These are phyloP conservation scores for Adelosebastes latens DNA, from an alignment of 2,797 vertebrate genomes.

Conservation along the genomic window DNA sequence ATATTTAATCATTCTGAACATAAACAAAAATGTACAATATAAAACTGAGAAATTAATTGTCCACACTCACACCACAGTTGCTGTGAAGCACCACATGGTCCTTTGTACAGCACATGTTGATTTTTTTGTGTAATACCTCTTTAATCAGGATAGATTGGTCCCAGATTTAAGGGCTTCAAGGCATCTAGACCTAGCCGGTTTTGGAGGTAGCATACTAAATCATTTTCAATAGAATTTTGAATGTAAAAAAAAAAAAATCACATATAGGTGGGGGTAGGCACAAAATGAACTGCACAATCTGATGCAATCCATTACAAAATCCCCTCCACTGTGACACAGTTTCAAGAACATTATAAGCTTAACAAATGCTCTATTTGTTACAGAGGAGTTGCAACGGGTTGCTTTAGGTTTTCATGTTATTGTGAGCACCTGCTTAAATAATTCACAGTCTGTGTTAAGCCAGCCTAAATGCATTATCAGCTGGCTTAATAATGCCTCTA, in stretches of 20 bases:
- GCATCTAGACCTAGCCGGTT: conserved; percentile 4
- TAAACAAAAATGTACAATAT: conserved; percentile 33
- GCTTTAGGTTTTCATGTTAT: conserved; percentile 3
- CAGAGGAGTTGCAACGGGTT: neutral
- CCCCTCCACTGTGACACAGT: neutral
- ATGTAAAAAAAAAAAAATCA: conserved; percentile 17
- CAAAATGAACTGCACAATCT: conserved; percentile 2
- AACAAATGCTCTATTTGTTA: neutral
- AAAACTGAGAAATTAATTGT: conserved; percentile 9
- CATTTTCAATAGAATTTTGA: conserved; percentile 14
- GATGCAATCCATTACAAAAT: neutral
- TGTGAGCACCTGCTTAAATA: conserved; percentile 29
- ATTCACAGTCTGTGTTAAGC: conserved; percentile 26
- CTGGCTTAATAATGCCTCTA: conserved; percentile 33
- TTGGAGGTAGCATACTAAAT: conserved; percentile 46
- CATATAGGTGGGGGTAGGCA: neutral
- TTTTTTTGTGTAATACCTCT: conserved; percentile 3
- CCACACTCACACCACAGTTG: neutral
- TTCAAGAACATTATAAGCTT: neutral
- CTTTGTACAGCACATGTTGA: conserved; percentile 7
- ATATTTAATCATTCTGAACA: conserved; percentile 48
- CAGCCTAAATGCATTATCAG: conserved; percentile 28
- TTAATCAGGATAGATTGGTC: conserved; percentile 42
- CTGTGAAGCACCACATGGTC: neutral
- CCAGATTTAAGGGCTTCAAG: conserved; percentile 28